Conservation (phyloP, 2,113 vertebrate species). For the Epinephelus lanceolatus region DNA sequence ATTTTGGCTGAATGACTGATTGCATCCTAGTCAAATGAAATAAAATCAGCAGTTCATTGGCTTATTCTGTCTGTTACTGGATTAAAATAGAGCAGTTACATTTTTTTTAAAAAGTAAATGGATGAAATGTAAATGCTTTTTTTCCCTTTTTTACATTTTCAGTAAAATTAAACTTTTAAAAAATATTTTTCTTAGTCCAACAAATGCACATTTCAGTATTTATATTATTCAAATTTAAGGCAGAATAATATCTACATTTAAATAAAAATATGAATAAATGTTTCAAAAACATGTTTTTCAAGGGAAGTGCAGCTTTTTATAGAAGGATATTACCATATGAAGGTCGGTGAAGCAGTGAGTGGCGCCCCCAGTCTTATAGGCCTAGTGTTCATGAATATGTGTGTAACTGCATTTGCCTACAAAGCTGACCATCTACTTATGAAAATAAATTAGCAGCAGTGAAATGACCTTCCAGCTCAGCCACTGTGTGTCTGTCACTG, state of each 20-base stretch:
- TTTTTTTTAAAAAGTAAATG: no score
- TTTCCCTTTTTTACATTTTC: background rate
- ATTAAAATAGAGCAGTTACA: no score
- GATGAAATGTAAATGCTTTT: no score
- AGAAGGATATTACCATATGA: background rate
- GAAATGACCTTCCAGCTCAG: slow-evolving; percentile 48
- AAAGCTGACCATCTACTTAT: background rate
- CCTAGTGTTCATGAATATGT: slow-evolving; percentile 2
- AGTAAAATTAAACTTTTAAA: no score
- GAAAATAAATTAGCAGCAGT: background rate
- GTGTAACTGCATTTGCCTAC: background rate
- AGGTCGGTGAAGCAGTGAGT: background rate
- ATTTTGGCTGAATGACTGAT: background rate
- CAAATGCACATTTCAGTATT: no score
- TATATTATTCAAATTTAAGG: no score
- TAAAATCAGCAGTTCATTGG: no score
- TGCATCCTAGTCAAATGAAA: no score
- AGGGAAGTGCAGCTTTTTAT: background rate
- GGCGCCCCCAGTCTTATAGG: background rate
- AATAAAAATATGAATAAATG: no score
- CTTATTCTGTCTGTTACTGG: no score
- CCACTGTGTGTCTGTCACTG: slow-evolving; percentile 2
- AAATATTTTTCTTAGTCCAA: no score
- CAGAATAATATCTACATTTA: no score
- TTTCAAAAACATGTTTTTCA: background rate